Base-by-base conservation (phyloP, 1,140 invertebrate genomes). In the Prorops nasuta region DNA sequence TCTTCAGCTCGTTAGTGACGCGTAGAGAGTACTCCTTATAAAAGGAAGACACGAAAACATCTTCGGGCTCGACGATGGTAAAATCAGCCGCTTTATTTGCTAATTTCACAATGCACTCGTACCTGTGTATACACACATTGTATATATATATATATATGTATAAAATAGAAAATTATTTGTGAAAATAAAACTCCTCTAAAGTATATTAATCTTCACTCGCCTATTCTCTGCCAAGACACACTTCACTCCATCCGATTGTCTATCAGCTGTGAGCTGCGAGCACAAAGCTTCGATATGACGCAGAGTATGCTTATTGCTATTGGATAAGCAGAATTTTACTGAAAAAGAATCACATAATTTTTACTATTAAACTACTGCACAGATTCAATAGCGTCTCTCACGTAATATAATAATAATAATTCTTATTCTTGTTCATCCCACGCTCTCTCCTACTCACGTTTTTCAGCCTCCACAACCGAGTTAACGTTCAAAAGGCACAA, bases 61-160 rank as follows among this genome's bases (percentile, higher is more conserved):
- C 90, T 71, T 92, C 90, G 0, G 91, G 84, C 51, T 88, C 87
- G 51, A 92, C 81, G 1, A 91, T 85, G 1, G 88, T 86, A 60
- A 94, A 87, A 72, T 95, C 91, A 8, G 88, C 91, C 9, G 83
- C 79, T 14, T 84, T 84, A 60, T 83, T 83, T 24, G 82, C 76
- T 49, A 96, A 86, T 50, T 83, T 78, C 39, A 86, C 76, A 54
- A 94, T 79, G 67, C 92, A 96, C 51, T 88, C 83, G 35, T 89
- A 66, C 44, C 89, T 91, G 60, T 19, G 70, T 73, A 43, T 42
- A 49, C 24, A 31, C 14, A 35, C 22, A 7, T 15, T 1, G 10
- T 8, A 17, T 15, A 42, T 22, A 8, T 10, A 28, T 28, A n/a
- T 28, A 28, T 6, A 10, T 6, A 28, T 28, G 24, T 6, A 28